Conservation (phyloP, 2,888 invertebrate species). For the Meloe dianella region DNA sequence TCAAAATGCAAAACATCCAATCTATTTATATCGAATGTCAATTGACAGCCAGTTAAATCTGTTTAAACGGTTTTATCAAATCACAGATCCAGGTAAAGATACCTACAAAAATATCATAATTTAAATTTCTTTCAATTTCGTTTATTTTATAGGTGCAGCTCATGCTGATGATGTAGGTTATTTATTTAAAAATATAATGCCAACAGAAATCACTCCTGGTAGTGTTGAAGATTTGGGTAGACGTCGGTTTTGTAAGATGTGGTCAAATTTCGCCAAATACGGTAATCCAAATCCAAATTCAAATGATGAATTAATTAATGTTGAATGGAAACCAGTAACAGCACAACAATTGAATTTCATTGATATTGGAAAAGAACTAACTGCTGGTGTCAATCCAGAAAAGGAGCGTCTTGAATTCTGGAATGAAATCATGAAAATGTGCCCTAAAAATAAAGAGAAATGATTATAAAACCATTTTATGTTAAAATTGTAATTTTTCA, state of each 20-base stretch:
- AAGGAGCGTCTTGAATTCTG: slow-evolving; percentile 42
- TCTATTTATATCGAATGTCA: slow-evolving; percentile 48
- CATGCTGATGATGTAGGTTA: slow-evolving; percentile 45
- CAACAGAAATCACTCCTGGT: slow-evolving; percentile 33
- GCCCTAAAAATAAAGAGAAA: slow-evolving; percentile 1
- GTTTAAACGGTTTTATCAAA: slow-evolving; percentile 41
- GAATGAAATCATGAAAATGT: slow-evolving; percentile 33
- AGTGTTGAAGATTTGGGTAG: slow-evolving; percentile 43
- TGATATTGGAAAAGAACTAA: slow-evolving; percentile 39
- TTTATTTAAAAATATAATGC: slow-evolving; percentile 37
- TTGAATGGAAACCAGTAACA: slow-evolving; percentile 35
- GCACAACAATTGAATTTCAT: slow-evolving; percentile 35
- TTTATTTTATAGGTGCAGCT: slow-evolving; percentile 35
- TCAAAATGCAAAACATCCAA: slow-evolving; percentile 37
- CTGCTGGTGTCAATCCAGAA: slow-evolving; percentile 37
- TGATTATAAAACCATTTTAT: no score
- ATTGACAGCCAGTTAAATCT: slow-evolving; percentile 43
- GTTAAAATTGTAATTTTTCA: no score
- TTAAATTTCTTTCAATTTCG: slow-evolving; percentile 28
- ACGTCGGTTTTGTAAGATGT: slow-evolving; percentile 42
- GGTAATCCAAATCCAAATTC: slow-evolving; percentile 39
- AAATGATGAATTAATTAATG: slow-evolving; percentile 28
- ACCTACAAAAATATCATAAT: slow-evolving; percentile 31
- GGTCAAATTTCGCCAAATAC: slow-evolving; percentile 48
- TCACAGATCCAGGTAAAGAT: slow-evolving; percentile 32